These are phyloP conservation scores for Cuniculus paca DNA, from an alignment of 2,797 vertebrate species.

Conservation along the genomic window DNA sequence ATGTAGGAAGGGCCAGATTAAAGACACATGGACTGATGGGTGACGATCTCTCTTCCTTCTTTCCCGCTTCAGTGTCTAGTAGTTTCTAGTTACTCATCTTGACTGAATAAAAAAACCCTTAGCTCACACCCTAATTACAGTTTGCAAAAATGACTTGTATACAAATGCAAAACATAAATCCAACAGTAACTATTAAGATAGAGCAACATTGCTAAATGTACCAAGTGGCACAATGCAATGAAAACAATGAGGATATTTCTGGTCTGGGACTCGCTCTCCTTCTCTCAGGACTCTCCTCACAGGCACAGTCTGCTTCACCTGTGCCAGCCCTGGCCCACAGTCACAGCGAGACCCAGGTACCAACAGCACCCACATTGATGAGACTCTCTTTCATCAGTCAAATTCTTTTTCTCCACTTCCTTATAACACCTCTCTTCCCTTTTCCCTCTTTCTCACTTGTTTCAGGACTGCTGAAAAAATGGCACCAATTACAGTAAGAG, in stretches of 20 bases:
- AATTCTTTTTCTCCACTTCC: background rate
- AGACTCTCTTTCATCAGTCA: background rate
- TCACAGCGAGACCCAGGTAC: background rate
- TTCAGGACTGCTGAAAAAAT: conserved; percentile 45
- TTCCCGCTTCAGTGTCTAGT: background rate
- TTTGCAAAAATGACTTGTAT: conserved; percentile 55
- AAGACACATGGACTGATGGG: background rate
- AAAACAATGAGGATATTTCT: background rate
- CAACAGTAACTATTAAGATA: conserved; percentile 32
- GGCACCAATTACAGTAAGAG: conserved; percentile 19
- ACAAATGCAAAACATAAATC: conserved; percentile 32
- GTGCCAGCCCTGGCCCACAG: background rate
- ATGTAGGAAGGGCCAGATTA: background rate
- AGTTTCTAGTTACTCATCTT: conserved; percentile 15
- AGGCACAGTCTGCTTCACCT: background rate
- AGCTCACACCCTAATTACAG: background rate
- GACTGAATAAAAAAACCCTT: conserved; percentile 1
- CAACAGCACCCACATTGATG: background rate
- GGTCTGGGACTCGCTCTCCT: background rate
- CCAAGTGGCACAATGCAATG: background rate
- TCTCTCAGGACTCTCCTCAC: background rate
- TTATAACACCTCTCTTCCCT: background rate
- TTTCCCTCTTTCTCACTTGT: background rate
- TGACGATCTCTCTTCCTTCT: background rate
- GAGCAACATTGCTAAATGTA: background rate